These are phyloP conservation scores for Alces alces DNA, from an alignment of 2,113 vertebrate genomes.

Conservation along the genomic window DNA sequence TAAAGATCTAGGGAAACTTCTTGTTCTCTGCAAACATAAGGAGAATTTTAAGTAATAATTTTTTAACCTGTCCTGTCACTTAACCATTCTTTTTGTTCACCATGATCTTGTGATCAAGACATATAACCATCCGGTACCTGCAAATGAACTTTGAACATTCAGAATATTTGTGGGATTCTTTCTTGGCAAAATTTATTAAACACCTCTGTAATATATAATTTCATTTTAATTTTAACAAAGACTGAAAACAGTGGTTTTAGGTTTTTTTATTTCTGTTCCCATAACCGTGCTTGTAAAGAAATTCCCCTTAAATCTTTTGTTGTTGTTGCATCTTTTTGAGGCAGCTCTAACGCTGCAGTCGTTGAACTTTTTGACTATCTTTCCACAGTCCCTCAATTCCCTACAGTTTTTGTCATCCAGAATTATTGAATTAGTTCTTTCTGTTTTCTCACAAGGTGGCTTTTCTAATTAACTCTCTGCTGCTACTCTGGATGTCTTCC, in stretches of 20 bases:
- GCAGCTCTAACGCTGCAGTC: background rate
- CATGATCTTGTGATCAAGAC: background rate
- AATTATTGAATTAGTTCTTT: background rate
- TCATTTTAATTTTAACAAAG: conserved; percentile 1
- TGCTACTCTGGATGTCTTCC: background rate
- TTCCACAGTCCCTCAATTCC: background rate
- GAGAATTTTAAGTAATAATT: background rate
- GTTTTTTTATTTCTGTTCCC: background rate
- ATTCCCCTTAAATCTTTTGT: background rate
- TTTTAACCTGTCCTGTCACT: background rate
- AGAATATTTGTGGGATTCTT: background rate
- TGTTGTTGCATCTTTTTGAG: background rate
- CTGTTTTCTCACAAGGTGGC: background rate
- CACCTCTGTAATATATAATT: background rate
- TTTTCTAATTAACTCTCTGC: background rate
- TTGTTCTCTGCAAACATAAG: background rate
- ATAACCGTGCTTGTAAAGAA: background rate
- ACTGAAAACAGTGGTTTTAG: background rate
- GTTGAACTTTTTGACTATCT: background rate
- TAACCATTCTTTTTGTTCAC: background rate
- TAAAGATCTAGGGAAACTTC: background rate
- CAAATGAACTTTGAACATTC: background rate
- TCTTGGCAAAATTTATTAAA: background rate
- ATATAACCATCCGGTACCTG: background rate
- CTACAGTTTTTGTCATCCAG: background rate